phyloP scores from a whole-genome alignment of 2,797 vertebrate genomes.

The Hybognathus amarus region DNA sequence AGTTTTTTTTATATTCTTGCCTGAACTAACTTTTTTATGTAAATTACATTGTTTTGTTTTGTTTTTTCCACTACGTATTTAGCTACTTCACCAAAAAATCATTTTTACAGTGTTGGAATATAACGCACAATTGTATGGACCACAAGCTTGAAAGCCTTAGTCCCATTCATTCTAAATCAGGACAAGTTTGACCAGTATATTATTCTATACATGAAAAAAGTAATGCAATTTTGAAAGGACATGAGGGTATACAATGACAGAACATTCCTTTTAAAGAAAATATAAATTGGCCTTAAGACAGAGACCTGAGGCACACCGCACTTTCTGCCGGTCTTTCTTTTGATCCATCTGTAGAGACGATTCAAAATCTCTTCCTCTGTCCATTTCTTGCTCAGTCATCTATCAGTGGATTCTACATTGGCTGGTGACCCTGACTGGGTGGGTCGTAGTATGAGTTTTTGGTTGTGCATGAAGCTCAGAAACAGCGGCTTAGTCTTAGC shows the following conservation, averaged over 20 bases:
- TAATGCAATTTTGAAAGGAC: background rate
- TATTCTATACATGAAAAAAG: background rate
- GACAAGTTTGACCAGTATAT: background rate
- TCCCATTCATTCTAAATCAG: background rate
- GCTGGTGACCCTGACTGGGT: slow-evolving; percentile 31
- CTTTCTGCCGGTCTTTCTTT: background rate
- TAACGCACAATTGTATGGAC: background rate
- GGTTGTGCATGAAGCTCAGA: background rate
- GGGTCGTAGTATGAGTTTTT: background rate
- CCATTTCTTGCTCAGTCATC: background rate
- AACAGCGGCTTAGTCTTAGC: slow-evolving; percentile 9
- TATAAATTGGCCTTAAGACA: background rate
- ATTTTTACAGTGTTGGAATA: too few species aligned
- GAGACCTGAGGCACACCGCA: background rate
- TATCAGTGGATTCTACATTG: background rate
- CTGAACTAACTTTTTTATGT: too few species aligned
- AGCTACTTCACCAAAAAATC: too few species aligned
- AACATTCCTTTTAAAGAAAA: background rate
- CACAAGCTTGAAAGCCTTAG: background rate
- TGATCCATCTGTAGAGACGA: background rate
- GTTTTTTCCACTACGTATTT: too few species aligned
- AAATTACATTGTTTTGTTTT: too few species aligned
- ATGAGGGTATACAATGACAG: background rate
- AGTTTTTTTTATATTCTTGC: too few species aligned
- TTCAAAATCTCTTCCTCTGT: slow-evolving; percentile 1